phyloP scores from a whole-genome alignment of 64 coral and sea anemone species.

The Pocillopora damicornis region DNA sequence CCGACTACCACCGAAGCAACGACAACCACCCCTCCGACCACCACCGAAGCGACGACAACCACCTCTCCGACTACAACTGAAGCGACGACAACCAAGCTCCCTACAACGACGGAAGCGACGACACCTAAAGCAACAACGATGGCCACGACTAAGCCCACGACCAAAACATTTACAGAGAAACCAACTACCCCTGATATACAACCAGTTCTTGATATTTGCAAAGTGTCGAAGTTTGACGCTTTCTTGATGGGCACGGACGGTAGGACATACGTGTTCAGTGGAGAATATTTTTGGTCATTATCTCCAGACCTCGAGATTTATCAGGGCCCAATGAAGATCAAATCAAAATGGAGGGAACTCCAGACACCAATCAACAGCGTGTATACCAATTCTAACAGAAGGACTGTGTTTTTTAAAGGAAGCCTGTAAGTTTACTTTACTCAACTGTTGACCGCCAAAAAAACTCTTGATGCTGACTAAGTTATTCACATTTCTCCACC shows the following conservation, averaged over 20 bases:
- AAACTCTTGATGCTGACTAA: too few species aligned
- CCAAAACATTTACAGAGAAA: neutral
- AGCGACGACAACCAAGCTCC: neutral
- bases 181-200: neutral
- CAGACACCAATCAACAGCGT: conserved; percentile 40
- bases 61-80: neutral
- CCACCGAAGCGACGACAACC: neutral
- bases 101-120: neutral
- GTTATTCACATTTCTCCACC: too few species aligned
- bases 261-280: conserved; percentile 47
- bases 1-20: neutral
- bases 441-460: too few species aligned
- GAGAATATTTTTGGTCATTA: conserved; percentile 53
- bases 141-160: neutral
- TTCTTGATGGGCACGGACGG: conserved; percentile 37
- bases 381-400: conserved; percentile 33
- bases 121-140: neutral
- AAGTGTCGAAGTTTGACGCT: conserved; percentile 35
- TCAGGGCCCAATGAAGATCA: conserved; percentile 44
- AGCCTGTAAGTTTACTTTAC: conserved; percentile 28
- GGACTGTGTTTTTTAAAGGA: conserved; percentile 48
- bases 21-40: neutral
- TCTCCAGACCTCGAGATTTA: neutral
- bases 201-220: conserved; percentile 21
- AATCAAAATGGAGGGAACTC: conserved; percentile 47